Percentiles rank a stretch among this genome's conserved stretches.
These are phyloP conservation scores for Ochotona princeps DNA, from an alignment of 2,113 vertebrate genomes.

Conservation along the genomic window DNA sequence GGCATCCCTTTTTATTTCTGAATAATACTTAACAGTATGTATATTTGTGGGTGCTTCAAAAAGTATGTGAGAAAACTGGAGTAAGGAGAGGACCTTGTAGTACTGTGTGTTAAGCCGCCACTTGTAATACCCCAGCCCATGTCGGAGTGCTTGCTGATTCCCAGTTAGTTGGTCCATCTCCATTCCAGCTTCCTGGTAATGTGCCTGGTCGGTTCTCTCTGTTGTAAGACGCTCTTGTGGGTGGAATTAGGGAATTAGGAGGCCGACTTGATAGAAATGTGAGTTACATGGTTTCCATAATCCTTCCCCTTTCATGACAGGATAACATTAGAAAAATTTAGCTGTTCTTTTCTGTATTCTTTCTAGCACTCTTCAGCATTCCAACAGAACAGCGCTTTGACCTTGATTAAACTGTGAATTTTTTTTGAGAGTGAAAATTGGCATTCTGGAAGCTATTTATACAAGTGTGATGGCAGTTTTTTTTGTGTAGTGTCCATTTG, in stretches of 20 bases:
- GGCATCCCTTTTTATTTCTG: conserved; percentile 26
- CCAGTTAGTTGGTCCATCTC: too few relatives aligned
- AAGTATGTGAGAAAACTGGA: background rate
- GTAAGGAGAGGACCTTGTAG: too few relatives aligned
- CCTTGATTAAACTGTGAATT: conserved; percentile 80
- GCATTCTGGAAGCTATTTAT: conserved; percentile 74
- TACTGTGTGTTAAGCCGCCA: too few relatives aligned
- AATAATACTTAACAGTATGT: background rate
- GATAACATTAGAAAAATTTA: conserved; percentile 47
- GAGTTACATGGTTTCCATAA: background rate
- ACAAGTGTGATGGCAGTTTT: conserved; percentile 60
- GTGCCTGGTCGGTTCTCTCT: conserved; percentile 5
- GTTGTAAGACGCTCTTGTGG: background rate
- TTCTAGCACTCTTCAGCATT: conserved; percentile 58
- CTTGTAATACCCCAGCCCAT: too few relatives aligned
- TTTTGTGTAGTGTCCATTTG: conserved; percentile 51
- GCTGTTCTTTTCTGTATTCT: conserved; percentile 34
- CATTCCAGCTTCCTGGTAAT: too few relatives aligned
- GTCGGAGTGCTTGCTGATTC: too few relatives aligned
- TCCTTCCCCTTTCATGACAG: conserved; percentile 26
- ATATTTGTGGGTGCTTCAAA: background rate
- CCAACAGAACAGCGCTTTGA: conserved; percentile 64
- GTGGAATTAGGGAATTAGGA: conserved; percentile 43
- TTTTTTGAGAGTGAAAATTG: conserved; percentile 76
- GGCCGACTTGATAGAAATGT: conserved; percentile 33